Base-by-base conservation (phyloP, 2,797 vertebrate species). In the Lindbergichthys nudifrons region DNA sequence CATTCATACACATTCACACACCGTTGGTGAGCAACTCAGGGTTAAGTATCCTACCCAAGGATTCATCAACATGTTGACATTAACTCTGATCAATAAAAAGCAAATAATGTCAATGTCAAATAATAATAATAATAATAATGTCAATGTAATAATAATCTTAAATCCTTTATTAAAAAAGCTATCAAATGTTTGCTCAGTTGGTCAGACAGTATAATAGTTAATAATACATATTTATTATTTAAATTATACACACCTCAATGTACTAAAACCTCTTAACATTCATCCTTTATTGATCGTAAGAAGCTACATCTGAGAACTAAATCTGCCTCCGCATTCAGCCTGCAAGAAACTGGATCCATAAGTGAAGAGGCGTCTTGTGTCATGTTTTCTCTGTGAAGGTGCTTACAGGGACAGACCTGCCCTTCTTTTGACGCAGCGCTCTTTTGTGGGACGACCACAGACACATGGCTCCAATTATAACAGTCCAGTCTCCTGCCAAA, bases 401-500 rank as follows among this genome's bases (percentile, higher is more conserved):
- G 77, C 77, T 82, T 80, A 88, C 79, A 46, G 63, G 59, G 16
- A 65, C 69, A 62, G 76, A 65, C 59, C 79, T 52, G 77, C 82
- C 83, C 79, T 81, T 85, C 77, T 62, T 84, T 76, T 85, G 56
- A 68, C 56, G 72, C 45, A 21, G 70, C 65, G 23, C 60, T 54
- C 79, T 73, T 90, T 88, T 87, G 82, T 87, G 75, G 62, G 77
- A 81, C 19, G 36, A 70, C 70, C 73, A 72, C 70, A 74, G 86
- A 81, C 87, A 77, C 84, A 78, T 59, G 64, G 75, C 70, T 84
- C 82, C 91, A 92, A 91, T 91, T 93, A 92, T 87, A 80, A 84
- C 66, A 30, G 68, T 64, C 82, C 51, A 21, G 48, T 19, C 70
- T 76, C 79, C 9, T 88, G 89, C 83, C 85, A 91, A 82, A 86